Percentiles rank a stretch among this genome's conserved stretches.
phyloP scores from a whole-genome alignment of 2,113 vertebrate species.

The Promerops cafer region DNA sequence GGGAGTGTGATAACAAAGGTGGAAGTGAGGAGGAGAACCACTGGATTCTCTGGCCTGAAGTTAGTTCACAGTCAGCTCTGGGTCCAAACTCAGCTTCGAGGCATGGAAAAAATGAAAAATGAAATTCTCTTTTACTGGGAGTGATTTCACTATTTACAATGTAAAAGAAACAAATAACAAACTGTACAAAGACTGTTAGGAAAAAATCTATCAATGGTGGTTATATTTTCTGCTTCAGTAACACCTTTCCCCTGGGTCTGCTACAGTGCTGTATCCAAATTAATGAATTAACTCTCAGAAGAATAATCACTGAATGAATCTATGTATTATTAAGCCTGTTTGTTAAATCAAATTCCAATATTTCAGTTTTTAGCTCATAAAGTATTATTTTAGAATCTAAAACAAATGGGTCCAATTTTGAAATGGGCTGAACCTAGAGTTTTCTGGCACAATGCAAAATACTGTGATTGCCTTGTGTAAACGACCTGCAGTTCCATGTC shows the following conservation, averaged over 20 bases:
- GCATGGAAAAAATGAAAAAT: neutral
- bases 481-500: rapidly evolving
- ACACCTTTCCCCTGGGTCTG: neutral
- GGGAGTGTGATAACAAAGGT: neutral
- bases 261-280: neutral
- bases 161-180: neutral
- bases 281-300: neutral
- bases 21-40: neutral
- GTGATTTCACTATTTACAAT: neutral
- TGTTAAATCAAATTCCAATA: neutral
- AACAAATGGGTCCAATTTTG: neutral
- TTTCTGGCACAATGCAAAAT: neutral
- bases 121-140: neutral
- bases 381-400: neutral
- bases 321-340: neutral
- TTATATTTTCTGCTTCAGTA: neutral
- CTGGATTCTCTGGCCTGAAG: neutral
- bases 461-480: neutral
- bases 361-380: neutral
- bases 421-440: neutral
- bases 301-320: neutral
- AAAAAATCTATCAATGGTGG: neutral
- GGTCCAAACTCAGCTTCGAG: neutral
- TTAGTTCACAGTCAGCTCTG: neutral
- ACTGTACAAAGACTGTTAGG: neutral